A percentile compares a stretch with the other conserved stretches of the same genome.
Evolutionary conservation across 2,888 invertebrate genomes (phyloP).

Genomic region (Lepidonotus clava): DNA sequence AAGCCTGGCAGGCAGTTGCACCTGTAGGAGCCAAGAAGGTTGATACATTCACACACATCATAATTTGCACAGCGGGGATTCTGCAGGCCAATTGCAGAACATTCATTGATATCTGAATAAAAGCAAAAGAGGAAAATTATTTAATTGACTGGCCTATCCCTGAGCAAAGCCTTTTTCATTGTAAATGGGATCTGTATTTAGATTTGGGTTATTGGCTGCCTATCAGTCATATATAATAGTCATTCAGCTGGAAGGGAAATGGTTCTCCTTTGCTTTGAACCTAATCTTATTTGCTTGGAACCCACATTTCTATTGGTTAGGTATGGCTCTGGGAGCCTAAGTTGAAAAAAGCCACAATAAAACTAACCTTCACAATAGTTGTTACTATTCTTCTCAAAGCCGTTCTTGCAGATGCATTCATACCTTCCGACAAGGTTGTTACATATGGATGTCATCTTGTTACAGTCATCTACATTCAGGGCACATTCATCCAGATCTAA

Average conservation of each 20-base stretch:
- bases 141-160: no score
- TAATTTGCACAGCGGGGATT: not conserved
- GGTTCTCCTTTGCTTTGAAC: no score
- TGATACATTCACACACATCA: not conserved
- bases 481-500: slow-evolving; percentile 89
- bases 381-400: slow-evolving; percentile 28
- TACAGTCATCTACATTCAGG: slow-evolving; percentile 83
- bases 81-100: not conserved
- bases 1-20: slow-evolving; percentile 10
- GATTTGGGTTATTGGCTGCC: no score
- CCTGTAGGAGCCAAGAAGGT: not conserved
- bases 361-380: slow-evolving; percentile 23
- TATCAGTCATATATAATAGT: no score
- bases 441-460: not conserved
- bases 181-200: no score
- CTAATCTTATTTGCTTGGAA: no score
- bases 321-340: no score
- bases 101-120: not conserved
- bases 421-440: slow-evolving; percentile 26
- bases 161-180: no score
- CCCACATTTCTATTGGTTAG: no score
- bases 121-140: no score
- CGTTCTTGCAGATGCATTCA: slow-evolving; percentile 34
- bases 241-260: no score
- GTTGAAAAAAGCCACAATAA: no score